A percentile compares a stretch with the other conserved stretches of the same genome.
Conservation (phyloP, 2,888 invertebrate species). For the Tenthredo notha region DNA sequence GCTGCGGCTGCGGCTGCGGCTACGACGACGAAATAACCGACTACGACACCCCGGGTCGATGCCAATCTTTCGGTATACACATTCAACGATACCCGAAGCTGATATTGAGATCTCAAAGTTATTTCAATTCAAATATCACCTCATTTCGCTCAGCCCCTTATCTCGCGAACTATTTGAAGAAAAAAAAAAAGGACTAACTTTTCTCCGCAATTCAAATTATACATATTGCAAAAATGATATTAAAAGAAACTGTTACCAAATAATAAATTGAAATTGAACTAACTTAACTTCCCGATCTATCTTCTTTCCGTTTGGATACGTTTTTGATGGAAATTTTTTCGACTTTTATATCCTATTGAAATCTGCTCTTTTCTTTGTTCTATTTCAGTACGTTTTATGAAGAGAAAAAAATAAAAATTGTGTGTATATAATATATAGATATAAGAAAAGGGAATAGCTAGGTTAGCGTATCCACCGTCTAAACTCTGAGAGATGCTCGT, state of each 20-base stretch:
- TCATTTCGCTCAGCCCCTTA: conserved; percentile 55
- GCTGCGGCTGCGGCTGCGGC: not conserved
- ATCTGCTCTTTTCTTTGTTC: not conserved
- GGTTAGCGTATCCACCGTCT: conserved; percentile 44
- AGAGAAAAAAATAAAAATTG: not conserved
- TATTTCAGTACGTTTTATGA: not conserved
- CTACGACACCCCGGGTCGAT: conserved; percentile 53
- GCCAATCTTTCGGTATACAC: conserved; percentile 53
- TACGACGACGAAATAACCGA: conserved; percentile 49
- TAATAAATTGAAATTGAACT: not conserved
- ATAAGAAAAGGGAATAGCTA: not conserved
- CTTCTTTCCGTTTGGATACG: not conserved
- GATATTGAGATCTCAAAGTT: conserved; percentile 71
- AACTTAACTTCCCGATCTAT: not conserved
- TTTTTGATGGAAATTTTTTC: not conserved
- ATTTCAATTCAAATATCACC: conserved; percentile 64
- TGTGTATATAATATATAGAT: not conserved
- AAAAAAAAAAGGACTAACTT: not conserved
- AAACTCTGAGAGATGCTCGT: conserved; percentile 41
- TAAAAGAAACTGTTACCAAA: not conserved
- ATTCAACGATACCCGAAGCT: conserved; percentile 58
- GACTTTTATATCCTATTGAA: not conserved
- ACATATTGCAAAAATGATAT: not conserved
- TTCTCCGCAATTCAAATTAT: not conserved
- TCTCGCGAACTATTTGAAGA: conserved; percentile 14